Evolutionary conservation across 2,113 vertebrate species (phyloP).

Genomic region (Siniperca chuatsi): DNA sequence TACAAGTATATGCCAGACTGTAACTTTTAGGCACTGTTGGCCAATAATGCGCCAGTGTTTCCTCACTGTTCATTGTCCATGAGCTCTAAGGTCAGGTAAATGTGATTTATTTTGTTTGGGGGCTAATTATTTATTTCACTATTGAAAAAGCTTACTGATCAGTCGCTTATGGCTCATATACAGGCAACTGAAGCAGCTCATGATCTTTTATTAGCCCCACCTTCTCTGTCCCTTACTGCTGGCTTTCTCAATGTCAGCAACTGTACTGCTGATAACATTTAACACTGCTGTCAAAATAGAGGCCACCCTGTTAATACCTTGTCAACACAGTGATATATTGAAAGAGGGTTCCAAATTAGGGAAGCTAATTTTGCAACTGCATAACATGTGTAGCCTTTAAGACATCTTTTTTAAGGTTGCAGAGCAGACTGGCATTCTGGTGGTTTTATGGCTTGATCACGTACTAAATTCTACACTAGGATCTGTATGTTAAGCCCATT

Average conservation of each 20-base stretch:
- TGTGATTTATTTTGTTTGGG: background rate
- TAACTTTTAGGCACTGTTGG: too few relatives aligned
- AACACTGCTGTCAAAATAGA: background rate
- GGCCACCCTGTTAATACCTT: constrained; percentile 17
- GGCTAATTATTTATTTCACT: constrained; percentile 10
- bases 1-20: too few relatives aligned
- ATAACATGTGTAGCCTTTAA: constrained; percentile 15
- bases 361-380: constrained; percentile 22
- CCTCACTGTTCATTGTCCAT: background rate
- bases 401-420: constrained; percentile 23
- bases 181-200: constrained; percentile 1
- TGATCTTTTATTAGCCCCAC: constrained; percentile 7
- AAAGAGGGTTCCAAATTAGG: constrained; percentile 5
- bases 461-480: background rate
- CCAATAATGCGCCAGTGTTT: background rate
- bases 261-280: constrained; percentile 16
- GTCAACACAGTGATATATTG: constrained; percentile 40
- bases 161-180: background rate
- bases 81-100: background rate
- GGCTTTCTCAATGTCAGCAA: constrained; percentile 7
- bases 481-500: background rate
- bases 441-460: constrained; percentile 1
- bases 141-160: background rate
- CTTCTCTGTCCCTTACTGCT: background rate
- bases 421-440: constrained; percentile 1